A percentile compares a stretch with the other conserved stretches of the same genome.
Evolutionary conservation across 2,113 vertebrate species (phyloP).

Genomic region (Trichechus manatus): DNA sequence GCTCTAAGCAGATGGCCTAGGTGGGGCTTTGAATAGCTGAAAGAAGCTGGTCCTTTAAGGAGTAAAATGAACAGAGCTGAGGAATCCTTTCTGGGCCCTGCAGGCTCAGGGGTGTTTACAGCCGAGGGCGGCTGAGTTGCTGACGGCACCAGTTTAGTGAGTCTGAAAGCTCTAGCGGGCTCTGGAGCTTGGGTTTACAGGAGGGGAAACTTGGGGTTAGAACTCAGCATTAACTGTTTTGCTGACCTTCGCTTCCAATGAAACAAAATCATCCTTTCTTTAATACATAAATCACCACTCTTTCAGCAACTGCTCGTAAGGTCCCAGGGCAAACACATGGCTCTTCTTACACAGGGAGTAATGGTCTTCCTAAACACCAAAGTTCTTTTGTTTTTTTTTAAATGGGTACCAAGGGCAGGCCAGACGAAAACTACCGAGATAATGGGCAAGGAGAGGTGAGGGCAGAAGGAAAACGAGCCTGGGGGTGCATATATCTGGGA

Average conservation of each 20-base stretch:
- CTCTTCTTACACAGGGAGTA: neutral
- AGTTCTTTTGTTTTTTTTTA: neutral
- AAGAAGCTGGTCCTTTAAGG: neutral
- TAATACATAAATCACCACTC: no score
- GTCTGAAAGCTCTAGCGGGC: neutral
- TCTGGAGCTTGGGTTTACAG: neutral
- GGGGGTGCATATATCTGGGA: neutral
- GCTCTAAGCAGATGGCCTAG: neutral
- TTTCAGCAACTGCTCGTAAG: neutral
- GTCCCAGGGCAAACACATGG: neutral
- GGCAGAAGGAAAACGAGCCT: neutral
- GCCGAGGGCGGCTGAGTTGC: neutral
- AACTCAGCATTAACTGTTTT: neutral
- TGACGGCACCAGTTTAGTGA: rapidly evolving
- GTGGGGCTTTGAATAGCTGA: neutral
- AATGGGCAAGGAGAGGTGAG: neutral
- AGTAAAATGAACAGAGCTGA: neutral
- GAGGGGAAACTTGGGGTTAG: neutral
- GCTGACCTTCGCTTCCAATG: neutral
- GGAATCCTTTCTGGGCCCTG: neutral
- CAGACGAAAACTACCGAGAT: neutral
- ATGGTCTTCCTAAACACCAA: neutral
- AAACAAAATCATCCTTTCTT: neutral
- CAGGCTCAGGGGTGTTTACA: no score
- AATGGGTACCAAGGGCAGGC: neutral